These are phyloP conservation scores for Lagocephalus sceleratus DNA, from an alignment of 2,797 vertebrate genomes.

Conservation along the genomic window DNA sequence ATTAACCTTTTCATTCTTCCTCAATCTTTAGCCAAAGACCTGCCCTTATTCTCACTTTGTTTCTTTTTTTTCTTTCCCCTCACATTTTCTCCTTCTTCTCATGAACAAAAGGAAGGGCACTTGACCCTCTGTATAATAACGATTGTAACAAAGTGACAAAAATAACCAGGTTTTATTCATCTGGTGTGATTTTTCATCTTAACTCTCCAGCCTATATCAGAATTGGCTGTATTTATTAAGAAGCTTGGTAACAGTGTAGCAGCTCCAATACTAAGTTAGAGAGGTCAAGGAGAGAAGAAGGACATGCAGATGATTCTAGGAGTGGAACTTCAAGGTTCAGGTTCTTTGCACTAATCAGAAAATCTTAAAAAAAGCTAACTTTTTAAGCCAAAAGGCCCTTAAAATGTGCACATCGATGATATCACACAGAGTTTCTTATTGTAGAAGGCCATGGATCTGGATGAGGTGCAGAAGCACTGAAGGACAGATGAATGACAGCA, in stretches of 20 bases:
- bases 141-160: constrained; percentile 48
- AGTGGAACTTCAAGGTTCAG: background rate
- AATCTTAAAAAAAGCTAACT: too few relatives aligned
- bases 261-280: constrained; percentile 35
- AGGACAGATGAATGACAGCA: too few relatives aligned
- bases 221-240: constrained; percentile 64
- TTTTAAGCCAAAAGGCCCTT: too few relatives aligned
- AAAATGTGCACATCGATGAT: too few relatives aligned
- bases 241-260: constrained; percentile 40
- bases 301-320: constrained; percentile 23
- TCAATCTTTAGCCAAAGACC: constrained; percentile 71
- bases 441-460: too few relatives aligned
- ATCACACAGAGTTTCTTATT: too few relatives aligned
- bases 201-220: constrained; percentile 51
- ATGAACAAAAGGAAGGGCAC: constrained; percentile 53
- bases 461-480: too few relatives aligned
- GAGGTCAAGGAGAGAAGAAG: constrained; percentile 46
- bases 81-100: constrained; percentile 41
- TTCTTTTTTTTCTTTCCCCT: constrained; percentile 30
- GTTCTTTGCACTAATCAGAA: too few relatives aligned
- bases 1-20: constrained; percentile 83
- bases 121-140: constrained; percentile 52
- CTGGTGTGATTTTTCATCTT: constrained; percentile 50
- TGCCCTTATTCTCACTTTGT: constrained; percentile 42
- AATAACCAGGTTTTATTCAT: constrained; percentile 62